Evolutionary conservation across 2,888 invertebrate species (phyloP).

Genomic region (Ceraclea dissimilis): DNA sequence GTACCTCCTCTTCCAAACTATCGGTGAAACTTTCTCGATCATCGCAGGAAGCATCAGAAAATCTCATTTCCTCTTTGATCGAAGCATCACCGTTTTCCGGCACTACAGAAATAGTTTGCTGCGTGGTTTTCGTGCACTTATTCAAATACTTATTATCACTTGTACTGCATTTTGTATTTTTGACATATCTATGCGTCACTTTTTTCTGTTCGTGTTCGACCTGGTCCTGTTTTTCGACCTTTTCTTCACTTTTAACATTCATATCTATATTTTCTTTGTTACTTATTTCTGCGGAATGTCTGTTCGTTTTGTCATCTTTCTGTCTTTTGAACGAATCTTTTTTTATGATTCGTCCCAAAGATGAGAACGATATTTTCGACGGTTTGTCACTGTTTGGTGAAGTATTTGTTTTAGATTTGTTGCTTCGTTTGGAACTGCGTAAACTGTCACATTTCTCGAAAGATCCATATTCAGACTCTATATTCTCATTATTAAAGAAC

Average conservation of each 20-base stretch:
- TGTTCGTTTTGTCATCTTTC: conserved; percentile 31
- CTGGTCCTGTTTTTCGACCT: conserved; percentile 25
- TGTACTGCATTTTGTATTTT: conserved; percentile 35
- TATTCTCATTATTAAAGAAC: conserved; percentile 43
- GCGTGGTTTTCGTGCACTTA: conserved; percentile 19
- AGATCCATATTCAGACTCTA: conserved; percentile 37
- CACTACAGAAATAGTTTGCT: conserved; percentile 10
- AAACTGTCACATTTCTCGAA: conserved; percentile 45
- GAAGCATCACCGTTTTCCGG: conserved; percentile 39
- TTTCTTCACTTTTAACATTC: conserved; percentile 24
- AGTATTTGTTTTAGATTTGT: conserved; percentile 32
- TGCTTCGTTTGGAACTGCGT: conserved; percentile 35
- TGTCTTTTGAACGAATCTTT: conserved; percentile 43
- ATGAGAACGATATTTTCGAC: conserved; percentile 45
- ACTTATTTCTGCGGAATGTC: conserved; percentile 10
- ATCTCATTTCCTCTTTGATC: conserved; percentile 30
- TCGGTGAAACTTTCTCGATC: conserved; percentile 22
- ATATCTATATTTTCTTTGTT: conserved; percentile 25
- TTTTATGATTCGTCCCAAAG: conserved; percentile 45
- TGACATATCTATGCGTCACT: conserved; percentile 35
- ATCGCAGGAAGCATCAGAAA: conserved; percentile 30
- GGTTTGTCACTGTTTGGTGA: conserved; percentile 38
- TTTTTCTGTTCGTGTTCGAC: conserved; percentile 31
- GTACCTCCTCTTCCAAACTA: conserved; percentile 24
- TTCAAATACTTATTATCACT: conserved; percentile 41